Evolutionary conservation across 1,140 invertebrate genomes (phyloP).

Genomic region (Adoxophyes honmai): DNA sequence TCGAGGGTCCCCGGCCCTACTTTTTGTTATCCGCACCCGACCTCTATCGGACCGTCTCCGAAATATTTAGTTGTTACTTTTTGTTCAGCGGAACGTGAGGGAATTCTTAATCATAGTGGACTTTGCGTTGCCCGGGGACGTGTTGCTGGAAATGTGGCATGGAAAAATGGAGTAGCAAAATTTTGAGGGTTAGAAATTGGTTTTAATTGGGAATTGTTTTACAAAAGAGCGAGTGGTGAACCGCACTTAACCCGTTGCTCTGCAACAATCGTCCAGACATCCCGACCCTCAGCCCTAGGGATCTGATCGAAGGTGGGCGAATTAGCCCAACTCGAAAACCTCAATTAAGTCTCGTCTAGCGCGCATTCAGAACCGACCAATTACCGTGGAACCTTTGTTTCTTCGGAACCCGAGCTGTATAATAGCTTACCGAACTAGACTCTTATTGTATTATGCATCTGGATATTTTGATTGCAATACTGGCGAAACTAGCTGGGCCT

Average conservation of each 20-base stretch:
- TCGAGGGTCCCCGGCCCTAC: conserved; percentile 47
- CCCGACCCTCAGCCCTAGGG: conserved; percentile 37
- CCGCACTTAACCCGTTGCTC: conserved; percentile 42
- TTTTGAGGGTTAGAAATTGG: neutral
- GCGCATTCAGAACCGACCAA: conserved; percentile 69
- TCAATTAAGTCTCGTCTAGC: conserved; percentile 75
- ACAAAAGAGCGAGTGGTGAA: conserved; percentile 40
- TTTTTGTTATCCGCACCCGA: conserved; percentile 70
- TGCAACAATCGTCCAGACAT: too few species aligned
- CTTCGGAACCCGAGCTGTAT: conserved; percentile 30
- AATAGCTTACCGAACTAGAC: neutral
- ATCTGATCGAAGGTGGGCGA: conserved; percentile 66
- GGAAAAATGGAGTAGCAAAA: neutral
- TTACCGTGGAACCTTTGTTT: conserved; percentile 67
- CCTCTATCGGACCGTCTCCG: conserved; percentile 64
- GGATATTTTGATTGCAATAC: too few species aligned
- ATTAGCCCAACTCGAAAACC: conserved; percentile 74
- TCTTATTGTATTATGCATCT: neutral
- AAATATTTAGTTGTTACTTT: conserved; percentile 77
- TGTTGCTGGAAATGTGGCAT: neutral
- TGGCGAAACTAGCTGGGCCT: too few species aligned
- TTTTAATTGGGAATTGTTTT: conserved; percentile 1
- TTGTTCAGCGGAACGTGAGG: conserved; percentile 67
- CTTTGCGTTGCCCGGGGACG: conserved; percentile 29
- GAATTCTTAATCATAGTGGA: conserved; percentile 54